Base-by-base conservation (phyloP, 2,797 vertebrate species). In the Peromyscus eremicus region DNA sequence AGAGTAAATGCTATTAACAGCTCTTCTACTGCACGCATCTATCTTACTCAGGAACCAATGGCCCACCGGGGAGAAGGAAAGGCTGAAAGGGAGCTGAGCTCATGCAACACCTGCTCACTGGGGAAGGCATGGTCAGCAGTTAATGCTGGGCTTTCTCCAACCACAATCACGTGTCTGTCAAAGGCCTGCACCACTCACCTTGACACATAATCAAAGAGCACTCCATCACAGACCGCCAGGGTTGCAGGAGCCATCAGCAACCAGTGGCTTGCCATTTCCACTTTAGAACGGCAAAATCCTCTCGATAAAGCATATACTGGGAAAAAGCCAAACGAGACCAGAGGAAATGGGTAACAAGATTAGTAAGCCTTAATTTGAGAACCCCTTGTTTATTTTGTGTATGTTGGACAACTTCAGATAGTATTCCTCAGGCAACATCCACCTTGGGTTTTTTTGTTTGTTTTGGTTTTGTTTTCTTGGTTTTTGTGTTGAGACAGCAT, bases 171-270 rank as follows among this genome's bases (percentile, higher is more conserved):
- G 64, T 29, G 40, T 52, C 93, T 84, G 95, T 88, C 95, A 87
- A 89, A 92, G 80, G 71, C 76, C 2, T 73, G 80, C 80, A 17
- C 89, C 79, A 32, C 40, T 87, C 96, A 70, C 90, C 87, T 19
- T 29, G 92, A 97, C 94, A 84, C 77, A 66, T 64, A 70, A 95
- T 88, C 96, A 92, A 89, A 95, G 89, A 81, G 27, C 40, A 57
- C 66, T 88, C 71, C 81, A 92, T 77, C 76, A 25, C 1, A 40
- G 77, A 4, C 23, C 11, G 0, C 21, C 40, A n/a, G 73, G 12
- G 37, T 85, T 25, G 6, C 14, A 14, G 62, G 57, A 46, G 81
- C 86, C 62, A 32, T 68, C 5, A 80, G 83, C 76, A 3, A 46
- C 40, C 80, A 32, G 52, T 5, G 55, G 40, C 23, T 92, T 86